Conservation (phyloP, 2,888 invertebrate species). For the Dione juno region DNA sequence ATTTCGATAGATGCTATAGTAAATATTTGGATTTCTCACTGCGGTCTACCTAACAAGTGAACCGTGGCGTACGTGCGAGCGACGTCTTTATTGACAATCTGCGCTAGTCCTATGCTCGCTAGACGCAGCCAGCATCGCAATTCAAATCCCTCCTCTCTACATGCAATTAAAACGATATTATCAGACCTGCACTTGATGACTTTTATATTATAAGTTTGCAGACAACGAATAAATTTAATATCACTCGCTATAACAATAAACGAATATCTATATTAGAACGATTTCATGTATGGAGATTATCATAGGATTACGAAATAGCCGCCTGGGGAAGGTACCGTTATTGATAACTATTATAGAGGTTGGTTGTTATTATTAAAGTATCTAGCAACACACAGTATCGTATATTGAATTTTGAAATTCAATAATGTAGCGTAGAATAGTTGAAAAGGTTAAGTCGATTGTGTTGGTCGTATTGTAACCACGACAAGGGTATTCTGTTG, state of each 20-base stretch:
- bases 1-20: constrained; percentile 68
- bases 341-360: constrained; percentile 43
- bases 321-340: constrained; percentile 40
- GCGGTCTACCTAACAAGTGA: constrained; percentile 72
- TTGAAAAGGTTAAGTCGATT: constrained; percentile 36
- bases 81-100: constrained; percentile 64
- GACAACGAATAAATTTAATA: constrained; percentile 44
- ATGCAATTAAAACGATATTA: constrained; percentile 77
- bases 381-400: constrained; percentile 35
- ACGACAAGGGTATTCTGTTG: constrained; percentile 64
- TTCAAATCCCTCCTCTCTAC: constrained; percentile 58
- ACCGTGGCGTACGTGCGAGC: constrained; percentile 67
- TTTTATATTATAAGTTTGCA: constrained; percentile 51
- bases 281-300: constrained; percentile 44
- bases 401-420: constrained; percentile 42
- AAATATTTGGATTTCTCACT: constrained; percentile 73
- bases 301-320: constrained; percentile 43
- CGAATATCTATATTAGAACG: constrained; percentile 44
- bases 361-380: constrained; percentile 43
- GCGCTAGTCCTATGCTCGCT: constrained; percentile 53
- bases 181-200: constrained; percentile 65
- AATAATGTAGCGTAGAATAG: constrained; percentile 25
- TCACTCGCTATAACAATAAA: constrained; percentile 43
- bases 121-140: constrained; percentile 63
- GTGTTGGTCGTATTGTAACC: constrained; percentile 57